phyloP scores from a whole-genome alignment of 2,113 vertebrate species.

The Turnix velox region DNA sequence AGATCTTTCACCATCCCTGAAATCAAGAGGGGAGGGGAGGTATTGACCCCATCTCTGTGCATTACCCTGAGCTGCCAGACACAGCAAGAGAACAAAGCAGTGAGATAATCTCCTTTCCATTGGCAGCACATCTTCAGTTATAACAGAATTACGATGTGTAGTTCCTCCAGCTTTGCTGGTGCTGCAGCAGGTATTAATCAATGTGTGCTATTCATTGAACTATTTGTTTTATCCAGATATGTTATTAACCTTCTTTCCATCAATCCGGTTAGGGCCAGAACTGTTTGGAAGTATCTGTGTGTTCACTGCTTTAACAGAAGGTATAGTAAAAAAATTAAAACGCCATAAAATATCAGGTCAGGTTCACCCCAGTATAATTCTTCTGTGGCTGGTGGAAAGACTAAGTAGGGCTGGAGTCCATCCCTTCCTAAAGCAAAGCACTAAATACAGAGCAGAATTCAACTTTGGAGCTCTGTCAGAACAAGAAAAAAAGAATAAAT shows the following conservation, averaged over 20 bases:
- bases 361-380: background rate
- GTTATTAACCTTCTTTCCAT: slow-evolving; percentile 51
- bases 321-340: slow-evolving; percentile 12
- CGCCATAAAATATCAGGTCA: background rate
- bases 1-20: background rate
- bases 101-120: background rate
- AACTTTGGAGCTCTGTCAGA: background rate
- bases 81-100: background rate
- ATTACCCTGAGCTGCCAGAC: background rate
- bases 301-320: background rate
- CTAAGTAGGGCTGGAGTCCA: background rate
- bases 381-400: background rate
- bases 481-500: background rate
- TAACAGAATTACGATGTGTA: background rate
- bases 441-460: background rate
- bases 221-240: slow-evolving; percentile 40
- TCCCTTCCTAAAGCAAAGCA: background rate
- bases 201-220: background rate
- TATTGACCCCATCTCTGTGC: background rate
- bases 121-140: background rate
- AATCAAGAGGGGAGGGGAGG: background rate
- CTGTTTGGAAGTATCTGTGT: background rate
- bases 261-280: background rate
- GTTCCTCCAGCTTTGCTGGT: background rate
- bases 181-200: slow-evolving; percentile 19